phyloP scores from a whole-genome alignment of 1,140 invertebrate species.

The Phocides pigmalion region DNA sequence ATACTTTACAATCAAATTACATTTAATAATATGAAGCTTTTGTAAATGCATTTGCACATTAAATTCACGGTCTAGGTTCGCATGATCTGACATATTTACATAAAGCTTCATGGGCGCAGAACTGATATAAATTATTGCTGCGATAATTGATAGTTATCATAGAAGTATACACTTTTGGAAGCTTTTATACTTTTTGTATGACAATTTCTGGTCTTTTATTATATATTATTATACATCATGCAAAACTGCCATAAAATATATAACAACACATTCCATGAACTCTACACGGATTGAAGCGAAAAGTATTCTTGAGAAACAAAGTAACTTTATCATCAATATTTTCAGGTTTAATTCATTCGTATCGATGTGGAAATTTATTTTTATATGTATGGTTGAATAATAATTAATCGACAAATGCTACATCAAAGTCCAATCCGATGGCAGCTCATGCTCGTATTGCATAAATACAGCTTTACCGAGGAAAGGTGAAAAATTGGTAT shows the following conservation, averaged over 20 bases:
- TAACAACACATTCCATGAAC: constrained; percentile 26
- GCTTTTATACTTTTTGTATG: constrained; percentile 30
- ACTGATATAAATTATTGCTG: constrained; percentile 15
- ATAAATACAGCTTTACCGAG: too few species aligned
- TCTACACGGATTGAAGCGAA: constrained; percentile 8
- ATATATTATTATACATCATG: constrained; percentile 11
- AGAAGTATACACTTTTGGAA: constrained; percentile 23
- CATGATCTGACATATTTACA: background rate
- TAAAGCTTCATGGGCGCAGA: background rate
- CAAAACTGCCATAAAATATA: background rate
- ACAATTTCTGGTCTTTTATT: background rate
- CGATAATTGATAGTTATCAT: constrained; percentile 25
- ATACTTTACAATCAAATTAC: background rate
- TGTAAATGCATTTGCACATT: background rate
- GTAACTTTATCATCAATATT: background rate
- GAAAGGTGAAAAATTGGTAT: too few species aligned
- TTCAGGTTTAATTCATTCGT: background rate
- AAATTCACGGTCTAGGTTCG: background rate
- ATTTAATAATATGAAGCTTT: background rate
- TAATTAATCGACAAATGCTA: too few species aligned
- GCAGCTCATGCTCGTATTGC: too few species aligned
- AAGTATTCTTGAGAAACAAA: constrained; percentile 3
- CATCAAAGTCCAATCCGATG: too few species aligned
- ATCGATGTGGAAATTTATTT: too few species aligned
- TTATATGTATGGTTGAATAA: too few species aligned